Percentiles rank a stretch among this genome's conserved stretches.
Conservation (phyloP, 2,888 invertebrate species). For the Dolichomitus sp. region DNA sequence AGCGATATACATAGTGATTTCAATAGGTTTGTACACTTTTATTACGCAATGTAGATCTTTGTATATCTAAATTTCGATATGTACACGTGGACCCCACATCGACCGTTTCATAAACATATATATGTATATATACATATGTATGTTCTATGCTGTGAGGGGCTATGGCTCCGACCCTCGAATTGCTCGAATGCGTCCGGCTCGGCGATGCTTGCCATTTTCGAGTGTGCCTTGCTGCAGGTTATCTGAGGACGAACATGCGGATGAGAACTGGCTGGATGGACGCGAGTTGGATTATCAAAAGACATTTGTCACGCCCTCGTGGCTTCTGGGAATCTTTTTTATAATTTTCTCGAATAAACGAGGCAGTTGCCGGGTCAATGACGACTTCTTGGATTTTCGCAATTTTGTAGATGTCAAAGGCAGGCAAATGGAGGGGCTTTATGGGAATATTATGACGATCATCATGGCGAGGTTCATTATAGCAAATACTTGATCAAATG, state of each 20-base stretch:
- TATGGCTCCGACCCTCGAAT: not conserved
- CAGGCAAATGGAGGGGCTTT: not conserved
- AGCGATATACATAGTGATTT: not conserved
- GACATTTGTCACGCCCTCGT: not conserved
- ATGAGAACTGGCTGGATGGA: slow-evolving; percentile 2
- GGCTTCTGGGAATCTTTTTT: not conserved
- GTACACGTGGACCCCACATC: slow-evolving; percentile 7
- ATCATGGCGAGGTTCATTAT: not conserved
- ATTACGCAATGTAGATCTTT: slow-evolving; percentile 9
- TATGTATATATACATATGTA: too few species aligned
- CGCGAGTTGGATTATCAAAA: slow-evolving; percentile 3
- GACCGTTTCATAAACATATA: slow-evolving; percentile 11
- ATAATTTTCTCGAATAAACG: not conserved
- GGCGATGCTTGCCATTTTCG: slow-evolving; percentile 24
- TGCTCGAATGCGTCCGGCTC: slow-evolving; percentile 22
- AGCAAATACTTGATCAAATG: not conserved
- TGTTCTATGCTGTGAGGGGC: not conserved
- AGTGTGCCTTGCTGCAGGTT: not conserved
- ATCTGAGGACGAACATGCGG: not conserved
- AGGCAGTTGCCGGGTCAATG: not conserved
- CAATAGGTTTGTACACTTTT: not conserved
- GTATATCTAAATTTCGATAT: not conserved
- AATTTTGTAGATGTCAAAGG: not conserved
- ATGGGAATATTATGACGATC: not conserved
- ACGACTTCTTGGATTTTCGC: not conserved